A percentile compares a stretch with the other conserved stretches of the same genome.
Conservation (phyloP, 2,797 vertebrate genomes). For the Spizella passerina region DNA sequence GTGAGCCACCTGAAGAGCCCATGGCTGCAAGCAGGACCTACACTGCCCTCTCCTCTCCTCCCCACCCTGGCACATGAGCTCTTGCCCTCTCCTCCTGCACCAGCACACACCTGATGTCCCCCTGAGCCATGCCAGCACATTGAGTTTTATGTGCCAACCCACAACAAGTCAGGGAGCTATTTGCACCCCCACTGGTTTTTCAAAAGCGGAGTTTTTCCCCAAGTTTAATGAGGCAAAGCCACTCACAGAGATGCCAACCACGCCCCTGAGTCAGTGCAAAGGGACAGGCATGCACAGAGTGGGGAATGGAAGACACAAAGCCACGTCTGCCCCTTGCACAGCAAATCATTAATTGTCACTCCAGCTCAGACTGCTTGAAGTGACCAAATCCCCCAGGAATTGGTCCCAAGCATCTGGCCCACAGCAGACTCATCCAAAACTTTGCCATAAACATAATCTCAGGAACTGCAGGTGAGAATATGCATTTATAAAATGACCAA, state of each 20-base stretch:
- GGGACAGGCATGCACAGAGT: neutral
- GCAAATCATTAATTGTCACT: neutral
- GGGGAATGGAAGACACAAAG: neutral
- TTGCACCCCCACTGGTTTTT: neutral
- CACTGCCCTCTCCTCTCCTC: neutral
- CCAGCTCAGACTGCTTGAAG: neutral
- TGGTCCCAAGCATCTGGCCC: neutral
- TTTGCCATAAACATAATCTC: neutral
- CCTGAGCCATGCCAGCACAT: neutral
- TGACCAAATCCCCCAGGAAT: neutral
- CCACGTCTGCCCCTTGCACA: neutral
- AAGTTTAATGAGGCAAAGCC: neutral
- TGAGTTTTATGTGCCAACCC: neutral
- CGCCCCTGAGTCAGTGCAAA: neutral
- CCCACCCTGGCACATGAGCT: accelerated
- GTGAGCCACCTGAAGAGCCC: neutral
- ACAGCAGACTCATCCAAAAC: neutral
- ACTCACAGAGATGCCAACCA: neutral
- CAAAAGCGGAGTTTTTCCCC: accelerated
- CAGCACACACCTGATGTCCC: neutral
- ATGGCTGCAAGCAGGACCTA: neutral
- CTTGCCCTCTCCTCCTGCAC: neutral
- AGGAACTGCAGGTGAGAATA: neutral
- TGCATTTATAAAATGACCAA: neutral
- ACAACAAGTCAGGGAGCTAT: neutral